phyloP scores from a whole-genome alignment of 2,888 invertebrate species.

The Danaus chrysippus region DNA sequence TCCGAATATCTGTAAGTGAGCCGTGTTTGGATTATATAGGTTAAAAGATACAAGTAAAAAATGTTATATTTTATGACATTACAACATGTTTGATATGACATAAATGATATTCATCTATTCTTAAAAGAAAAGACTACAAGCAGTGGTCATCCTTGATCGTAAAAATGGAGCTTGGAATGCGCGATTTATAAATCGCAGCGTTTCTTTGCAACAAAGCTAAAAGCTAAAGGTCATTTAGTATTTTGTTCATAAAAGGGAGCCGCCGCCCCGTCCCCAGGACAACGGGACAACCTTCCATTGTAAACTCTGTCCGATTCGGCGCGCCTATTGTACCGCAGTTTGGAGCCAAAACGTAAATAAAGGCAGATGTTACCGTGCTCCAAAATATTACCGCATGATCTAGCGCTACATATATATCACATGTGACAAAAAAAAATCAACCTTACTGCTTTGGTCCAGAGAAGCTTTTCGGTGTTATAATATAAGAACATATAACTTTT shows the following conservation, averaged over 20 bases:
- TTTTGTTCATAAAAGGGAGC: constrained; percentile 47
- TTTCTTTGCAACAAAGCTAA: constrained; percentile 22
- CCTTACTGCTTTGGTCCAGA: constrained; percentile 29
- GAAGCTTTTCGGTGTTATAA: constrained; percentile 28
- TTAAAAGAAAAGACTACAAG: constrained; percentile 2
- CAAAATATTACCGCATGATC: constrained; percentile 48
- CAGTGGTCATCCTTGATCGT: constrained; percentile 11
- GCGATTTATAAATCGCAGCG: constrained; percentile 17
- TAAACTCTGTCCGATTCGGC: constrained; percentile 60
- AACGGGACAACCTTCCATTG: constrained; percentile 49
- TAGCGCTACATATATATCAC: constrained; percentile 33
- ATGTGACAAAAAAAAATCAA: constrained; percentile 33
- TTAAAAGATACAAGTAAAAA: not conserved
- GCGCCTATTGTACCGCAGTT: constrained; percentile 70
- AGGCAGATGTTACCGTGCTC: constrained; percentile 76
- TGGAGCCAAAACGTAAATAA: constrained; percentile 77
- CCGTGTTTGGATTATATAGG: not conserved
- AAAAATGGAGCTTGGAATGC: constrained; percentile 18
- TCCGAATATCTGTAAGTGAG: no score
- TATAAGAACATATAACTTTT: constrained; percentile 30
- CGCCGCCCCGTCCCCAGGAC: constrained; percentile 37
- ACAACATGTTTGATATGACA: constrained; percentile 14
- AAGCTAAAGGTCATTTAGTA: constrained; percentile 56
- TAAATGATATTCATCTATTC: constrained; percentile 9
- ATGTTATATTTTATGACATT: not conserved